Base-by-base conservation (phyloP, 2,113 vertebrate genomes). In the Chionodraco myersi region DNA sequence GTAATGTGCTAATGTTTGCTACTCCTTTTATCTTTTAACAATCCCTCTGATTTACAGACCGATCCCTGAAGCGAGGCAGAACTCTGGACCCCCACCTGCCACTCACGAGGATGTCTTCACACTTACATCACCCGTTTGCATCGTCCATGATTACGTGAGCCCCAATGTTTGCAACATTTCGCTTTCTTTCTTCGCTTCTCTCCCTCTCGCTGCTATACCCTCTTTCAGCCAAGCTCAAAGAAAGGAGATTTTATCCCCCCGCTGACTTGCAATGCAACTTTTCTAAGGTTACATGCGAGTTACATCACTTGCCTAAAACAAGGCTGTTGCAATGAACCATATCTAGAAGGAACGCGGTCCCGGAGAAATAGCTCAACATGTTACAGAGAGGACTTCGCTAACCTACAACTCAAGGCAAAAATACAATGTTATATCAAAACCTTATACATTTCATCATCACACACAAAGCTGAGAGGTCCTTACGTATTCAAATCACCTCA, bases 271-370 rank as follows among this genome's bases (percentile, higher is more conserved):
- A 77, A 86, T 87, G 70, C 82, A 65, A 75, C 83, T 90, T 93
- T 82, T 88, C 87, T 82, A 75, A 87, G 79, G 88, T 95, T 94
- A 86, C 94, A 90, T 67, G 70, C 81, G 74, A 77, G 87, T 95
- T 95, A 94, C 94, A 94, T 95, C 94, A 95, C 92, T 92, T 71
- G 82, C 89, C 77, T 87, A 83, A 84, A 91, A 92, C 91, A 88
- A 89, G 87, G 87, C 89, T 87, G 91, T 85, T 92, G 89, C 89
- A 90, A 74, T 70, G 86, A 91, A 79, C 52, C 82, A 81, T 92
- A 88, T 92, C 87, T 82, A 85, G 87, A 51, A 91, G 81, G 88
- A 89, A 60, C 58, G 66, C 51, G 30, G 84, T 72, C 88, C 87
- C 87, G 23, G 88, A 88, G 87, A 89, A 88, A 83, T 75, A 79